Evolutionary conservation across 2,113 vertebrate genomes (phyloP), one percentile per base, ranked within the genome.

Genomic region (Tyto alba): DNA sequence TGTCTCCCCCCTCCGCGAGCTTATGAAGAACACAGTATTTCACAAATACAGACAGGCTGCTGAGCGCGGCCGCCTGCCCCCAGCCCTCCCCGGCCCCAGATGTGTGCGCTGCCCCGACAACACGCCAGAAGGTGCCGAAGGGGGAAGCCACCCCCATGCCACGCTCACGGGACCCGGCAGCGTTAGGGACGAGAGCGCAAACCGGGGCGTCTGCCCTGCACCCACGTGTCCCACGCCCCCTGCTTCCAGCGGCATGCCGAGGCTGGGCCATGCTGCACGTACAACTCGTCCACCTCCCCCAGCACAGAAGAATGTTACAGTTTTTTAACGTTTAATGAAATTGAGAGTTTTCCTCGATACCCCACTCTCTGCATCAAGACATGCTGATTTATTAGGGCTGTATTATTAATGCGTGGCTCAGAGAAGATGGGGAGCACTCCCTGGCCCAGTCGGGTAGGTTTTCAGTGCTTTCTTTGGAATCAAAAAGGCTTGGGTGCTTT

Each of bases 21-120:
- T 73, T 11, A 75, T 86, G 95, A 89, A 76, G 93, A 96, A 73
- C 92, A 60, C 41, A 76, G 57, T 18, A 84, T 94, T 96, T 97
- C 94, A 94, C 91, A 97, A 97, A 92, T 8, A 34, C 62, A 72
- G 89, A 73, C 69, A 23, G 71, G 91, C 90, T 83, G 81, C 79
- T 10, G 74, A 90, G 88, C 30, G 3, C 0, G 3, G 48, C 89
- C 30, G 80, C 73, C 48, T 30, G 48, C 34, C 82, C 77, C 88
- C 82, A 16, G 56, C 71, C 68, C 68, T 62, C 3, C 43, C 34
- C 2, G 1, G 45, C 53, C 88, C 75, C 95, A 68, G 23, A 57
- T 30, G 52, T 30, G 41, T 11, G 36, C 0, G 47, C 45, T 34
- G 55, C 34, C 86, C 79, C 11, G 1, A 76, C 34, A 47, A 1